Conservation (phyloP, 2,113 vertebrate genomes). For the Varanus salvator region DNA sequence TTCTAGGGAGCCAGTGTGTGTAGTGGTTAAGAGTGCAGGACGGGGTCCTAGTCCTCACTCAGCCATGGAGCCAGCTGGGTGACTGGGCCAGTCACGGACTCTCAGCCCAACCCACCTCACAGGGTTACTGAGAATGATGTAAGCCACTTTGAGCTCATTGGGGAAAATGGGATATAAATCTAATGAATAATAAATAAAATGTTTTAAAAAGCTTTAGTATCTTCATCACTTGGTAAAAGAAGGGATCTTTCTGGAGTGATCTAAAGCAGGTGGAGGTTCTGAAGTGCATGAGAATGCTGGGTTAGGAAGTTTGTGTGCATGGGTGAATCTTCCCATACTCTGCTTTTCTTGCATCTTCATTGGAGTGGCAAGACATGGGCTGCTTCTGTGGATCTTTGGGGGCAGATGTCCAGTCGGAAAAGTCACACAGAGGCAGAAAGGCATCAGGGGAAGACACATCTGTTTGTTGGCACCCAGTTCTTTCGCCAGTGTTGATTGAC, state of each 20-base stretch:
- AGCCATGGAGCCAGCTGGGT: too few species aligned
- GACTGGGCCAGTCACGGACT: too few species aligned
- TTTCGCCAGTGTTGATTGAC: conserved; percentile 71
- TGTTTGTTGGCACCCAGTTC: conserved; percentile 49
- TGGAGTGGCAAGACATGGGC: conserved; percentile 31
- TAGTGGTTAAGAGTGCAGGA: too few species aligned
- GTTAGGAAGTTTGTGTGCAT: conserved; percentile 16
- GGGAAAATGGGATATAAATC: too few species aligned
- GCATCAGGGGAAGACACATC: conserved; percentile 53
- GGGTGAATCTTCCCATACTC: conserved; percentile 53
- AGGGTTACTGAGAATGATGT: too few species aligned
- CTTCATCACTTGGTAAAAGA: background rate
- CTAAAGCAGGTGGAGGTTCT: conserved; percentile 38
- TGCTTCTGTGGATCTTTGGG: conserved; percentile 54
- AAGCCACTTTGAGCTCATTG: too few species aligned
- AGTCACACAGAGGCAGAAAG: conserved; percentile 47
- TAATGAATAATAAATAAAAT: too few species aligned
- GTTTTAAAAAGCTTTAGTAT: background rate
- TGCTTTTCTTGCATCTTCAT: conserved; percentile 57
- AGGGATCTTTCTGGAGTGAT: background rate
- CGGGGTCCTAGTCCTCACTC: too few species aligned
- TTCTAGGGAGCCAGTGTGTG: too few species aligned
- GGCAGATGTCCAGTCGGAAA: conserved; percentile 53
- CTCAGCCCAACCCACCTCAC: too few species aligned
- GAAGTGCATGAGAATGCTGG: conserved; percentile 32